phyloP scores from a whole-genome alignment of 2,797 vertebrate species.

The Centroberyx gerrardi region DNA sequence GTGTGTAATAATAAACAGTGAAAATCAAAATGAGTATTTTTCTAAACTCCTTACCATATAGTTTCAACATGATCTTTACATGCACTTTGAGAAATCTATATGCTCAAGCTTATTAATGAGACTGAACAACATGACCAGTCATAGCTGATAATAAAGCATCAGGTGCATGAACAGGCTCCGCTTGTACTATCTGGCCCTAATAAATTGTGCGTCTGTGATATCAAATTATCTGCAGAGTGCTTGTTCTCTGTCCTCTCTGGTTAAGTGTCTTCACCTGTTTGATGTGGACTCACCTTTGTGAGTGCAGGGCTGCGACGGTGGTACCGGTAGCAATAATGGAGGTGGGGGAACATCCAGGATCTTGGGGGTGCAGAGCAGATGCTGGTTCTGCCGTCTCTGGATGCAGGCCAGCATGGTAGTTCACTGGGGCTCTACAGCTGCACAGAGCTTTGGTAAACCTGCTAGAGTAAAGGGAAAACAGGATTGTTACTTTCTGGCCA shows the following conservation, averaged over 20 bases:
- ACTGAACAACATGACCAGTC: no score
- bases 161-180: no score
- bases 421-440: conserved; percentile 64
- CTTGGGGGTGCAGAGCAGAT: conserved; percentile 89
- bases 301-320: conserved; percentile 62
- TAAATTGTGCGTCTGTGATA: no score
- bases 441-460: conserved; percentile 78
- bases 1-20: no score
- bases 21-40: no score
- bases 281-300: conserved; percentile 78
- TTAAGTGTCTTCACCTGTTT: not conserved
- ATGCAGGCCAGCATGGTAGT: conserved; percentile 96
- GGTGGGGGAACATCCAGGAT: conserved; percentile 85
- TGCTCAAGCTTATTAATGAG: no score
- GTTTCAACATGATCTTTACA: no score
- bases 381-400: conserved; percentile 95
- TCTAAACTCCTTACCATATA: no score
- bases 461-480: conserved; percentile 45
- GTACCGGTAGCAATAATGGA: conserved; percentile 85
- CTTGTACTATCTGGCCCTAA: no score
- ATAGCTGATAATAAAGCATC: no score
- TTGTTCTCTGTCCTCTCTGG: not conserved
- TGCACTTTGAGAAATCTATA: no score
- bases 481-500: conserved; percentile 5
- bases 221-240: no score